A percentile compares a stretch with the other conserved stretches of the same genome.
Conservation (phyloP, 2,888 invertebrate species). For the Zygogramma bicolorata region DNA sequence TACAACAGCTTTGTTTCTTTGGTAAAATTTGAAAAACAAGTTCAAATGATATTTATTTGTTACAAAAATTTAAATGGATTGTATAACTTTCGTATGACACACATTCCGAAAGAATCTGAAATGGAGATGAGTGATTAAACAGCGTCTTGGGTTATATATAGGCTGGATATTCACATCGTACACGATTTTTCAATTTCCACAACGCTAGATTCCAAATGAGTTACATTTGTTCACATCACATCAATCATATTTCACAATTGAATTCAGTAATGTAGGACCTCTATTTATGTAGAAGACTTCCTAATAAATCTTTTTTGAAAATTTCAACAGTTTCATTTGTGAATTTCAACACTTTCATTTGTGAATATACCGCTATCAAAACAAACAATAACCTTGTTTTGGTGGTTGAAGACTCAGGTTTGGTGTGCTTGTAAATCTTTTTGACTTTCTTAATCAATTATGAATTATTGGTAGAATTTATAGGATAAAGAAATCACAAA, state of each 20-base stretch:
- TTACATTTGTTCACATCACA: not conserved
- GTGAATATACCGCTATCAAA: not conserved
- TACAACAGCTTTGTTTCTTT: too few species aligned
- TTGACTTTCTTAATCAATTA: too few species aligned
- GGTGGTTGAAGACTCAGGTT: too few species aligned
- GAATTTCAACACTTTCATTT: not conserved
- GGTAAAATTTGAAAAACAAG: too few species aligned
- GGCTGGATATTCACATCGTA: slow-evolving; percentile 34
- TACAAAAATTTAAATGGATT: too few species aligned
- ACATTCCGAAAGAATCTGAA: slow-evolving; percentile 22
- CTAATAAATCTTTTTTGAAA: not conserved
- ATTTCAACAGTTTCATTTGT: not conserved
- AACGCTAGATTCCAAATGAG: not conserved
- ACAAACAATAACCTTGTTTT: too few species aligned
- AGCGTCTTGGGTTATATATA: slow-evolving; percentile 40
- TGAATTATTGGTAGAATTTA: too few species aligned
- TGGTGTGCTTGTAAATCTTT: too few species aligned
- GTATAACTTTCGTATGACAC: too few species aligned
- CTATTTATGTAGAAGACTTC: not conserved
- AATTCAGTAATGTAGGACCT: not conserved
- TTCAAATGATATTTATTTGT: too few species aligned
- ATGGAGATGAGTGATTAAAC: slow-evolving; percentile 37
- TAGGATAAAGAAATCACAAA: not conserved
- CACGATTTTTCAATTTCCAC: not conserved
- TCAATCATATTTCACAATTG: not conserved